phyloP scores from a whole-genome alignment of 2,113 vertebrate species.

The Pithys albifrons region DNA sequence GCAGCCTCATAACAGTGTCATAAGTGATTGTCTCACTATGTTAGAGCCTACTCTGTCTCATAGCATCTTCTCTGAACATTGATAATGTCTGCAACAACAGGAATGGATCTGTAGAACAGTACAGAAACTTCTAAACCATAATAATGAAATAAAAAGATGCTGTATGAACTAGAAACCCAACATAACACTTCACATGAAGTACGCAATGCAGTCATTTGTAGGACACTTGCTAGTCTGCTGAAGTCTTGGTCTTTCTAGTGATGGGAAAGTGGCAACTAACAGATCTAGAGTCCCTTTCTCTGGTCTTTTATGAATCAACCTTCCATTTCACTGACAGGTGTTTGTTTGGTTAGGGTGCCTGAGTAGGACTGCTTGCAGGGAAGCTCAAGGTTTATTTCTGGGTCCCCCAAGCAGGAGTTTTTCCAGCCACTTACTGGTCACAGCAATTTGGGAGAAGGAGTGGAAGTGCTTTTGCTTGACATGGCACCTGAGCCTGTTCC shows the following conservation, averaged over 20 bases:
- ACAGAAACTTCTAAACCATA: not conserved
- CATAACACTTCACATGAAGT: not conserved
- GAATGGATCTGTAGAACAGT: not conserved
- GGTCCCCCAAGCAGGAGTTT: not conserved
- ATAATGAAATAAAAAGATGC: not conserved
- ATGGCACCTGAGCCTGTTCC: not conserved
- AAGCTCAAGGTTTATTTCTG: not conserved
- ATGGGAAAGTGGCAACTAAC: not conserved
- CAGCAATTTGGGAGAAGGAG: not conserved
- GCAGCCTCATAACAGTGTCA: not conserved
- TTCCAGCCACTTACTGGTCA: not conserved
- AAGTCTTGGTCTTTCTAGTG: not conserved
- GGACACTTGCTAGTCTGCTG: not conserved
- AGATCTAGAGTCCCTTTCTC: not conserved
- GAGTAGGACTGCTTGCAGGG: not conserved
- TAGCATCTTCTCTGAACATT: not conserved
- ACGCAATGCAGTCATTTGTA: fast-evolving
- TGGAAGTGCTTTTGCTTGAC: not conserved
- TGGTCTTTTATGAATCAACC: not conserved
- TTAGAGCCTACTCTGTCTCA: not conserved
- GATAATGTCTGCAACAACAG: not conserved
- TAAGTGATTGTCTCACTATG: not conserved
- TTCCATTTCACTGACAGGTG: not conserved
- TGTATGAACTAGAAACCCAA: not conserved
- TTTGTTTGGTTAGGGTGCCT: not conserved